Base-by-base conservation (phyloP, 1,140 invertebrate species). In the Ditylenchus dipsaci region DNA sequence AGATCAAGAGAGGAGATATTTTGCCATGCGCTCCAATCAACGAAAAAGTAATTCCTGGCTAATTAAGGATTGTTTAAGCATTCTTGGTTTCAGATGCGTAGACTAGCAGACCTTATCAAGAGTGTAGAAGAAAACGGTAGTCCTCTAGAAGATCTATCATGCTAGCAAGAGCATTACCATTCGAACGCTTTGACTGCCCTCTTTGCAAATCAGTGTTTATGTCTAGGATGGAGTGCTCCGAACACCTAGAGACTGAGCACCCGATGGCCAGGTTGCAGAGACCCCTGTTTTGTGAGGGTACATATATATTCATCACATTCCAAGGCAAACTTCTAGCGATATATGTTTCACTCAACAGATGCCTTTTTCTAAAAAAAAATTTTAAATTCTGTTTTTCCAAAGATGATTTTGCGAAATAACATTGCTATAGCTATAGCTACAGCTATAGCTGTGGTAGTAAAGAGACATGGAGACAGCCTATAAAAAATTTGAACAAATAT, bases 221-320 rank as follows among this genome's bases (percentile, higher is more conserved):
- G 45, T 83, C 80, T 1, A 26, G 79, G 15, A 30, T 73, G 29
- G 80, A 82, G 47, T 82, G 80, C 60, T 15, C 47, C 5, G 79
- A 82, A 26, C 80, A 82, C 65, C 64, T 78, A 43, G 71, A 76
- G 3, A 33, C 69, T n/a, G 74, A 81, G 19, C 79, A 81, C 61
- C 75, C 74, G 0, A 68, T 72, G 29, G 64, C 56, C 21, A 60
- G 72, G 0, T 59, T 67, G 5, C 77, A 83, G 45, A 56, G 81
- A 29, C 79, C 79, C 1, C 67, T 78, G 19, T 81, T 82, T 64
- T 81, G 79, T 53, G 79, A 81, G n/a, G 38, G 78, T 78, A 27
- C 33, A 43, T 29, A 27, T 62, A 27, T 23, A n/a, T n/a, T n/a
- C 26, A 23, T 30, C 8, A 62, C 53, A 19, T 5, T 5, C 3